Evolutionary conservation across 2,113 vertebrate species (phyloP), one percentile per base, ranked within the genome.

Genomic region (Abramis brama): DNA sequence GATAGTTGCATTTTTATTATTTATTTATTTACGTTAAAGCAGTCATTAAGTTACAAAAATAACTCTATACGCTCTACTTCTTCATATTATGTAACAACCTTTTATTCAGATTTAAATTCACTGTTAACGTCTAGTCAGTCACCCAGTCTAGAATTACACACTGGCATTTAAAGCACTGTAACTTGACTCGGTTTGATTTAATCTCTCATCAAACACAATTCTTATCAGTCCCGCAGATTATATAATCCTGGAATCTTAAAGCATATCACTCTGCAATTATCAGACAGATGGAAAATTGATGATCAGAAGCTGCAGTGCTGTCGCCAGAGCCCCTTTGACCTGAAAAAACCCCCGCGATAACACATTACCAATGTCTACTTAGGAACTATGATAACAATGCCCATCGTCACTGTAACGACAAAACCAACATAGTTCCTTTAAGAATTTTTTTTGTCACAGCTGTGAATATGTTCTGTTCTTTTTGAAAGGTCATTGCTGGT

Each of bases 271-370:
- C 50, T 30, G 33, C 57, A 27, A 6, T 73, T 80, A 73, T 86
- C 84, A 73, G 84, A 73, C 66, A 36, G 64, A 80, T 27, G 77
- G 33, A 71, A 57, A 71, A 70, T 43, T 52, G 43, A 47, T 55
- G 45, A 43, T 70, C 62, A 39, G n/a, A 78, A n/a, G 57, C 27
- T 79, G 12, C 21, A 68, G 12, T 25, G 84, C 43, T 84, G 39
- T 17, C 73, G 59, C 77, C 83, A 85, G 25, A 50, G 8, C 30
- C 59, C 9, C 73, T 36, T 52, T 50, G 75, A 79, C 33, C 79
- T 11, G 19, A 17, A 36, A 82, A 82, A 11, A 5, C 33, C 33
- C 33, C 52, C 4, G 2, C n/a, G 62, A 82, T 52, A 33, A 82
- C 80, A 43, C 21, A 15, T 79, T 59, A n/a, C 76, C 30, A 43